Conservation (phyloP, 2,888 invertebrate genomes). For the Baronia brevicornis region DNA sequence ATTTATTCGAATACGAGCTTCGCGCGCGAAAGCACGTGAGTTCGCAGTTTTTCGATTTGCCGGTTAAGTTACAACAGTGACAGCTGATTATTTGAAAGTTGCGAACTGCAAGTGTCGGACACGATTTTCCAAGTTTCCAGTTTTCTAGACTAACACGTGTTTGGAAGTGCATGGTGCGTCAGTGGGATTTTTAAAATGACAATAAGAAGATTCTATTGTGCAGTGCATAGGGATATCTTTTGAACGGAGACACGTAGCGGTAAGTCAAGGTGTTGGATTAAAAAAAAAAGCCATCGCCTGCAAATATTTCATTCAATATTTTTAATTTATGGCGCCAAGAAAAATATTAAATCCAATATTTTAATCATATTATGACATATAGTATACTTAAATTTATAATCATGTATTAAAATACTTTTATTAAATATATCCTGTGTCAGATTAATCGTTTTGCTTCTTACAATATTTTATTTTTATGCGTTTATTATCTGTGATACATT, state of each 20-base stretch:
- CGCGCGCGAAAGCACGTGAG: slow-evolving; percentile 65
- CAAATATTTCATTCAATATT: too few relatives aligned
- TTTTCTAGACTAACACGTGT: slow-evolving; percentile 27
- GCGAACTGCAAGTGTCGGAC: slow-evolving; percentile 10
- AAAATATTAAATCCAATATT: too few relatives aligned
- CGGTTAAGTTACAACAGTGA: slow-evolving; percentile 15
- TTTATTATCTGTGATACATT: too few relatives aligned
- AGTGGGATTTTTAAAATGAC: slow-evolving; percentile 45
- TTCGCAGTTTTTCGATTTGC: slow-evolving; percentile 29
- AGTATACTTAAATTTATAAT: too few relatives aligned
- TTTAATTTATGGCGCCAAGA: too few relatives aligned
- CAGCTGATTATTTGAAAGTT: slow-evolving; percentile 19
- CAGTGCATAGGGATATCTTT: slow-evolving; percentile 53
- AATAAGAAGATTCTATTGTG: slow-evolving; percentile 44
- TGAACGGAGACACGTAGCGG: slow-evolving; percentile 43
- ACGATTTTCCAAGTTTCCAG: slow-evolving; percentile 5
- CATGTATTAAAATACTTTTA: too few relatives aligned
- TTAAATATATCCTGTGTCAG: too few relatives aligned
- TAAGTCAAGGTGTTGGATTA: slow-evolving; percentile 38
- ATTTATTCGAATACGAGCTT: slow-evolving; percentile 67
- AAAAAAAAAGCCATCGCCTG: too few relatives aligned
- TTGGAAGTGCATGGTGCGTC: slow-evolving; percentile 35
- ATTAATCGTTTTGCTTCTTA: too few relatives aligned
- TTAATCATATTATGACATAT: too few relatives aligned
- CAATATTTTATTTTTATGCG: too few relatives aligned